Base-by-base conservation (phyloP, 1,140 invertebrate species). In the Oryzaephilus surinamensis region DNA sequence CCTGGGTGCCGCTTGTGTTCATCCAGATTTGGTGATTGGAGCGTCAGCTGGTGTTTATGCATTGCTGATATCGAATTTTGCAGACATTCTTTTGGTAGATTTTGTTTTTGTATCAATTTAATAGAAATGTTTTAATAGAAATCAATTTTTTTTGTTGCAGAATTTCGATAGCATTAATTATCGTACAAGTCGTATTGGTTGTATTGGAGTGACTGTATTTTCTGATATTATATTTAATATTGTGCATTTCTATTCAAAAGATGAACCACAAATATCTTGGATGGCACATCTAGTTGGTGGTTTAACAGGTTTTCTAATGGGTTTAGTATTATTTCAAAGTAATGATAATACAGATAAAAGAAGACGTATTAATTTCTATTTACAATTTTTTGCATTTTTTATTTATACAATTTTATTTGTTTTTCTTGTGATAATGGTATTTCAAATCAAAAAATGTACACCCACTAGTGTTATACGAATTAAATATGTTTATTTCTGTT, bases 41-140 rank as follows among this genome's bases (percentile, higher is more conserved):
- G 86, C 92, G 28, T 93, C 88, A 30, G 92, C 86, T 8, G 92
- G 91, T n/a, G 88, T 92, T 33, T 97, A 96, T 66, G 84, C 91
- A 17, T 65, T 97, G 24, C 76, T 97, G 28, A 81, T 87, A 21
- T 92, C 90, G 45, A 90, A 97, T 62, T 65, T 95, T 32, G 80
- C 93, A 14, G 88, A 90, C 64, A 74, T 95, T 33, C 77, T 88
- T 57, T 68, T 93, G 68, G 85, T 89, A 66, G 76, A 68, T 63
- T 8, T 14, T 42, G 41, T 39, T 39, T 47, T 44, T 17, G n/a
- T 14, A 17, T 21, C n/a, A 17, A 19, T 33, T 18, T 4, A n/a
- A 16, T 6, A 17, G 10, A 21, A 6, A 12, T 10, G 32, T 40
- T 32, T 32, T 24, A 6, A 6, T 20, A 12, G 6, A 41, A n/a